Base-by-base conservation (phyloP, 2,797 vertebrate species). In the Vespertilio murinus region DNA sequence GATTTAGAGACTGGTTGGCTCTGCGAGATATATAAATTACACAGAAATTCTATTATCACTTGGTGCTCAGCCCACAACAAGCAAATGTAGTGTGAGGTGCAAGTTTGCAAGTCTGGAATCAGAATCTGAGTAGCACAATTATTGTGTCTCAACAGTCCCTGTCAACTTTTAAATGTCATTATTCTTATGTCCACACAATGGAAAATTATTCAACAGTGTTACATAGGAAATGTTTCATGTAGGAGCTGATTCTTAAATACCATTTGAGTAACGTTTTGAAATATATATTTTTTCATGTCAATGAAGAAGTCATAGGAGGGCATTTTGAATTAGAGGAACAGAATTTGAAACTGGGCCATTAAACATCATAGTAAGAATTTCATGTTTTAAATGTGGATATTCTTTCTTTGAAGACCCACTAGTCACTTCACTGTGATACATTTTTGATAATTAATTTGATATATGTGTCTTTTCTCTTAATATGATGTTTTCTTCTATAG, bases 1-100 rank as follows among this genome's bases (percentile, higher is more conserved):
- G 96, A 64, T 28, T 88, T 96, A 94, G 79, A 78, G 82, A 52
- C 38, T 22, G 18, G n/a, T 69, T 59, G 85, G 35, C 85, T 75
- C 47, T 81, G 35, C 5, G 5, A 85, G 79, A 71, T 64, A 93
- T 77, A 96, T 75, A 35, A 79, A 86, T 93, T 61, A 65, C 56
- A 56, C 1, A 90, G 22, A 85, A 52, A 93, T 83, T 87, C 13
- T 86, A 28, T 47, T 94, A 78, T 94, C 25, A 83, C 33, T 77
- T 64, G 8, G 30, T 67, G 18, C 7, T 85, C n/a, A 90, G n/a
- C 49, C 8, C 33, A 89, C 17, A 83, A 69, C 2, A 73, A 93
- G 2, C 12, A 79, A 91, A 81, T 9, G 16, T 17, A 75, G 84
- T 77, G 77, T 54, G 67, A 92, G 69, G 20, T 83, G 17, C 30